phyloP scores from a whole-genome alignment of 2,888 invertebrate species.

The Dinocampus coccinellae region DNA sequence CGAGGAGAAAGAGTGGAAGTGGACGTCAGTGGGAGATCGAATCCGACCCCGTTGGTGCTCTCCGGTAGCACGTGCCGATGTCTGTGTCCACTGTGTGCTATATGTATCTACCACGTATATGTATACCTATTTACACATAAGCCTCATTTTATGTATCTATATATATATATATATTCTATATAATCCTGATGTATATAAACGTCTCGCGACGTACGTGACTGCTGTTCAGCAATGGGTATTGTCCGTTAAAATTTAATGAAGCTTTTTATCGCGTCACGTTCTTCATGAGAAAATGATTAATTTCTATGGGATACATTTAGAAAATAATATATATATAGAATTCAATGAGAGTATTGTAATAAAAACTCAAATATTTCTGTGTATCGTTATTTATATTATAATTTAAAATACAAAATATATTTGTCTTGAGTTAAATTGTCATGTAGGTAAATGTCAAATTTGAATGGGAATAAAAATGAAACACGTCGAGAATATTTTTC shows the following conservation, averaged over 20 bases:
- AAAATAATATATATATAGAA: neutral
- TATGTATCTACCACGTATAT: conserved; percentile 23
- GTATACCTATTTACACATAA: conserved; percentile 20
- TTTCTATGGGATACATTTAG: neutral
- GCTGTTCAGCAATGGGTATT: conserved; percentile 8
- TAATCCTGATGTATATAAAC: conserved; percentile 25
- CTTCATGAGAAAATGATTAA: conserved; percentile 13
- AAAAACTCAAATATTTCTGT: neutral
- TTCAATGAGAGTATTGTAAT: conserved; percentile 1
- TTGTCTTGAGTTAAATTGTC: neutral
- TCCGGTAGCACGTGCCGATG: conserved; percentile 63
- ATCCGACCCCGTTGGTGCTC: conserved; percentile 45
- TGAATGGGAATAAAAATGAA: conserved; percentile 16
- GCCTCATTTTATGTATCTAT: neutral
- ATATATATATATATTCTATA: conserved; percentile 12
- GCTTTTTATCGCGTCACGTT: conserved; percentile 18
- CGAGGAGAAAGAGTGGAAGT: conserved; percentile 37
- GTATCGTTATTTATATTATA: neutral
- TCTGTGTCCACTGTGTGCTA: conserved; percentile 42
- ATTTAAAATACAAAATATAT: neutral
- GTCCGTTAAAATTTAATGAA: conserved; percentile 24
- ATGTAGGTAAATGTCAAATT: conserved; percentile 14
- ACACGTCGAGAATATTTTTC: neutral
- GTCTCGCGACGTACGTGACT: conserved; percentile 28
- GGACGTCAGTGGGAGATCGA: conserved; percentile 56